Conservation (phyloP, 1,140 invertebrate species). For the Caerostris extrusa region DNA sequence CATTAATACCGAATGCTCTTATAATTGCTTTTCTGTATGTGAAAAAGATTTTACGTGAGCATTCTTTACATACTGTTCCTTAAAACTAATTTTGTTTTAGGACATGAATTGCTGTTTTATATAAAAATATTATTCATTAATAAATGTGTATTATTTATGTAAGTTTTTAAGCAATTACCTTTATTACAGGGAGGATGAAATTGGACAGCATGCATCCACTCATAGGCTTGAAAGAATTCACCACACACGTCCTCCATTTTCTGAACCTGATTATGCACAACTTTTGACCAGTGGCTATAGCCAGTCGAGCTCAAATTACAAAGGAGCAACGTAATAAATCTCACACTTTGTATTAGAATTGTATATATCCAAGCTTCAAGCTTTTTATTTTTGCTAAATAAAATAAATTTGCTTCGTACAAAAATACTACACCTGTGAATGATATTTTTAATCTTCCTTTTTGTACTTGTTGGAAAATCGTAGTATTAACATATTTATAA, state of each 20-base stretch:
- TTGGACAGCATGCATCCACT: conserved; percentile 80
- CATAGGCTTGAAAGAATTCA: conserved; percentile 80
- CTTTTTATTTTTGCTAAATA: too few relatives aligned
- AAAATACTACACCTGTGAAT: too few relatives aligned
- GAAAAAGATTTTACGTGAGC: conserved; percentile 81
- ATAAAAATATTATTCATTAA: neutral
- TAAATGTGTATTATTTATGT: neutral
- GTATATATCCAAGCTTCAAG: too few relatives aligned
- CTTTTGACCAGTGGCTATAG: conserved; percentile 72
- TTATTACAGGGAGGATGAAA: conserved; percentile 80
- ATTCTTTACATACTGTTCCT: conserved; percentile 82
- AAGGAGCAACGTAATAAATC: too few relatives aligned
- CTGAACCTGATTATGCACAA: conserved; percentile 80
- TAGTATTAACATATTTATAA: too few relatives aligned
- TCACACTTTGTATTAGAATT: too few relatives aligned
- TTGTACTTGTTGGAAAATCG: too few relatives aligned
- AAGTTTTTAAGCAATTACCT: neutral
- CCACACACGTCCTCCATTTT: conserved; percentile 44
- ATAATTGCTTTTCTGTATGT: conserved; percentile 88
- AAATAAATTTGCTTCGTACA: too few relatives aligned
- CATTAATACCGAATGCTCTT: too few relatives aligned
- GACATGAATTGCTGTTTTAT: too few relatives aligned
- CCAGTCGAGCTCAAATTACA: too few relatives aligned
- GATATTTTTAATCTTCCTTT: too few relatives aligned
- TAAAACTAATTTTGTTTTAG: conserved; percentile 79